These are phyloP conservation scores for Uropsilus gracilis DNA, from an alignment of 2,113 vertebrate species.

Conservation along the genomic window DNA sequence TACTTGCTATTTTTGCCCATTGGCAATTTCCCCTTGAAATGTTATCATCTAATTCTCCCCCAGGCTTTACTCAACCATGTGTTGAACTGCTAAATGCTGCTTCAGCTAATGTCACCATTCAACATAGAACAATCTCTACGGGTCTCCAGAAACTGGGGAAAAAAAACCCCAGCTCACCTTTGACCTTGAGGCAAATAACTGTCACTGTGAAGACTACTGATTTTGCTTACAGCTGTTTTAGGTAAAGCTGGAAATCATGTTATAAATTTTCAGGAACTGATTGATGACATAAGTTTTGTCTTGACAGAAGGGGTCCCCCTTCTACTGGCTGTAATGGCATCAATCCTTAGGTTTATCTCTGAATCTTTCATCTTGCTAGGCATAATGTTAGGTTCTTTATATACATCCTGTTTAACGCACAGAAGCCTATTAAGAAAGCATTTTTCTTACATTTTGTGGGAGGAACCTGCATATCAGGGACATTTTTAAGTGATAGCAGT, in stretches of 20 bases:
- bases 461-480: not conserved
- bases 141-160: constrained; percentile 40
- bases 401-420: not conserved
- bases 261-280: constrained; percentile 45
- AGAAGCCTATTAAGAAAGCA: not conserved
- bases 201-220: constrained; percentile 48
- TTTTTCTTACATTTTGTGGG: constrained; percentile 6
- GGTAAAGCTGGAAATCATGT: constrained; percentile 54
- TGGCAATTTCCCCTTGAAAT: constrained; percentile 74
- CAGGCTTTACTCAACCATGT: constrained; percentile 64
- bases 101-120: constrained; percentile 75
- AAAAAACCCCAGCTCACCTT: not conserved
- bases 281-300: constrained; percentile 30
- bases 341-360: constrained; percentile 26
- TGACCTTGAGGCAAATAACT: constrained; percentile 55
- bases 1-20: constrained; percentile 74
- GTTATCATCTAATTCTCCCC: constrained; percentile 72
- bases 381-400: constrained; percentile 23
- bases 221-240: constrained; percentile 66
- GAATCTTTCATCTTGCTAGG: not conserved
- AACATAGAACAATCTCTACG: constrained; percentile 47
- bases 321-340: not conserved
- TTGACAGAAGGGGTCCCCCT: constrained; percentile 1
- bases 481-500: constrained; percentile 10
- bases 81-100: constrained; percentile 75